Evolutionary conservation across 2,888 invertebrate genomes (phyloP), one percentile per base, ranked within the genome.

Genomic region (Phanerotoma sp.): DNA sequence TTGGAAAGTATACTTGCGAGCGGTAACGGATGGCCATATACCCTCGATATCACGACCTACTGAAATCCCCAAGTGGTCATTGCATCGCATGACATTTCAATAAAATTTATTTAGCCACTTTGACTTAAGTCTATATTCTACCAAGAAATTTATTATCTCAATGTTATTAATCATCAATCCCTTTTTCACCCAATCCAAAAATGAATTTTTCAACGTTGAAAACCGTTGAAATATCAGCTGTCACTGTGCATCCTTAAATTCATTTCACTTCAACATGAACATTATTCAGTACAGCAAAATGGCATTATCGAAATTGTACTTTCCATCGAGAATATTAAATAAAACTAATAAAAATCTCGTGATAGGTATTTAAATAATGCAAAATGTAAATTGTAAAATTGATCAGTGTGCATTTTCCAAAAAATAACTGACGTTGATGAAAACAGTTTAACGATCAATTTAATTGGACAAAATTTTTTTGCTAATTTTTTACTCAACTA

Each of bases 231-330:
- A 37, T 28, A 18, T 18, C 15, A 25, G 16, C 32, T 20, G 50
- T 15, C 37, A 40, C 11, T 15, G 40, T n/a, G n/a, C n/a, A n/a
- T n/a, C n/a, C n/a, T n/a, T n/a, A 30, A 30, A 30, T 30, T 30
- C 10, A 30, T 11, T 38, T 21, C 62, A 64, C 57, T 69, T 69
- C 69, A 69, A 67, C 66, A 70, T 69, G 68, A 66, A 56, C 45
- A 35, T 5, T 35, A 33, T 46, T 58, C 56, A 54, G 60, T 46
- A 56, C 56, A 37, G 38, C 47, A 61, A 67, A 61, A 70, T 70
- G 71, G 65, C 64, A n/a, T n/a, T n/a, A n/a, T n/a, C n/a, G n/a
- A n/a, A n/a, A n/a, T n/a, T n/a, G n/a, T n/a, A n/a, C n/a, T n/a
- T n/a, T n/a, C n/a, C n/a, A n/a, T n/a, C n/a, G n/a, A n/a, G n/a